Percentiles rank a stretch among this genome's conserved stretches.
Conservation (phyloP, 2,797 vertebrate species). For the Gymnocypris eckloni region DNA sequence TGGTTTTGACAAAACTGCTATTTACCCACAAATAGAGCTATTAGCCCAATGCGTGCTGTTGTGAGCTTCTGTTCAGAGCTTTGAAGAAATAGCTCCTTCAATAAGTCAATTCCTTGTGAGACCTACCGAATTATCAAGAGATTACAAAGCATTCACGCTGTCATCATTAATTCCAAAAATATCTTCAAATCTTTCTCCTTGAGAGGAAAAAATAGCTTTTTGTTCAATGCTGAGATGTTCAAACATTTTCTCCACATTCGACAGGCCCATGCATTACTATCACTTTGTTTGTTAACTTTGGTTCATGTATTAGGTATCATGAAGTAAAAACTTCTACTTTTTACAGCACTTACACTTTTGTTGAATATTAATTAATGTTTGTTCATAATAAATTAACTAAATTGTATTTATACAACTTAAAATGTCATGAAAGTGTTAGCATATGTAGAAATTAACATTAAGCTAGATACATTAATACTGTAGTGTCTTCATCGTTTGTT, state of each 20-base stretch:
- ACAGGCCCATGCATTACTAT: background rate
- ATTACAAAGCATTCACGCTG: constrained; percentile 17
- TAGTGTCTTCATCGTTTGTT: background rate
- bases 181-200: constrained; percentile 19
- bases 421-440: background rate
- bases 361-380: background rate
- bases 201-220: background rate
- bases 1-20: constrained; percentile 38
- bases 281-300: background rate
- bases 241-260: background rate
- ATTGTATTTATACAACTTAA: background rate
- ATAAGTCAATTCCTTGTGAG: constrained; percentile 8
- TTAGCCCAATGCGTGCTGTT: background rate
- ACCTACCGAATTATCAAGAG: constrained; percentile 5
- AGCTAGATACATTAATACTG: background rate
- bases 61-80: background rate
- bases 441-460: background rate
- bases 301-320: background rate
- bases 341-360: background rate
- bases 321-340: background rate
- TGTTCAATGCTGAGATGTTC: background rate
- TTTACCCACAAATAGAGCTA: constrained; percentile 36
- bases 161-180: constrained; percentile 44
- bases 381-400: background rate
- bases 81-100: constrained; percentile 25